These are phyloP conservation scores for Fabriciana adippe DNA, from an alignment of 2,888 invertebrate genomes.

Conservation along the genomic window DNA sequence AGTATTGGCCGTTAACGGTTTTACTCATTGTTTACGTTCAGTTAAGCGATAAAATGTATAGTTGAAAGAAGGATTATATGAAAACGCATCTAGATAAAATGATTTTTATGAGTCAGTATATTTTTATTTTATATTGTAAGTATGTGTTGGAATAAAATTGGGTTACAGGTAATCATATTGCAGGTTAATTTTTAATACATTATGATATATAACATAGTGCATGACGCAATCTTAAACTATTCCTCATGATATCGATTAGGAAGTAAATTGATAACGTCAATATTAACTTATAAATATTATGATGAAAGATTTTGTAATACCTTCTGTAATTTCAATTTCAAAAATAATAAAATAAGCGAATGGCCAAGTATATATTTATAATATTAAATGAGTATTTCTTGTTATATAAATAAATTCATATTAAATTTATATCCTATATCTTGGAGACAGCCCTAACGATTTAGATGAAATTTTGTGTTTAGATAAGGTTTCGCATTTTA, in stretches of 20 bases:
- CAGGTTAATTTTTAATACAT: slow-evolving; percentile 1
- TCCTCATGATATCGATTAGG: slow-evolving; percentile 22
- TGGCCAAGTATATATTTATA: no score
- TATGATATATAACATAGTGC: neutral
- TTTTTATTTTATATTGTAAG: no score
- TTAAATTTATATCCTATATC: no score
- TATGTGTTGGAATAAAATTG: no score
- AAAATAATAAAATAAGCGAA: neutral
- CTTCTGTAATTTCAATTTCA: neutral
- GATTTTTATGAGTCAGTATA: no score
- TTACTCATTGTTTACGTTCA: slow-evolving; percentile 4
- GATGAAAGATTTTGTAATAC: neutral
- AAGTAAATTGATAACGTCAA: slow-evolving; percentile 17
- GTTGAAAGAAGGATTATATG: neutral
- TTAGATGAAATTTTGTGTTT: no score
- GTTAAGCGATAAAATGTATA: neutral
- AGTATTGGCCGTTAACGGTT: slow-evolving; percentile 15
- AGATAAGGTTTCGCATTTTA: no score
- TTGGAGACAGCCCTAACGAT: no score
- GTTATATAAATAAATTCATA: no score
- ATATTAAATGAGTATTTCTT: no score
- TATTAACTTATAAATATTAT: neutral
- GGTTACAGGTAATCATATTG: neutral
- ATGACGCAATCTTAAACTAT: slow-evolving; percentile 21
- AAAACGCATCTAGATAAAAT: no score